Evolutionary conservation across 2,113 vertebrate genomes (phyloP).

Genomic region (Tachuris rubrigastra): DNA sequence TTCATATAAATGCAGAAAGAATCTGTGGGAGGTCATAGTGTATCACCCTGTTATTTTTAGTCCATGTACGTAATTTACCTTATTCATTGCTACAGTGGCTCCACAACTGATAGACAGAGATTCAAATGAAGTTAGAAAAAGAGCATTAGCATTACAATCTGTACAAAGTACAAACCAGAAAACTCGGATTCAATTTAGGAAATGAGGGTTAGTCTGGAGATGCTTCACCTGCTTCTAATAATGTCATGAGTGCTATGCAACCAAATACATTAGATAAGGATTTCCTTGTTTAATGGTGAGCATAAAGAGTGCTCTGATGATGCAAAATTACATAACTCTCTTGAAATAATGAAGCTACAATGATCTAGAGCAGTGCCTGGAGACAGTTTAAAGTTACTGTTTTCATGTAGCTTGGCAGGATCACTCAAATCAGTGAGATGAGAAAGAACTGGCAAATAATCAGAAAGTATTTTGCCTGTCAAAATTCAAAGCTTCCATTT

Average conservation of each 20-base stretch:
- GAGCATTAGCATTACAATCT: constrained; percentile 17
- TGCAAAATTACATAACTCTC: not conserved
- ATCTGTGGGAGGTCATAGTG: not conserved
- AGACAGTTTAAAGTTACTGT: not conserved
- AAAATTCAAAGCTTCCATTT: constrained; percentile 14
- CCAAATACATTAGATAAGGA: not conserved
- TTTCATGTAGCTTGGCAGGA: constrained; percentile 30
- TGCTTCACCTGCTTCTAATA: constrained; percentile 25
- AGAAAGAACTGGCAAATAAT: not conserved
- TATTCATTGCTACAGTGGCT: not conserved
- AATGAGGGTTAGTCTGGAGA: not conserved
- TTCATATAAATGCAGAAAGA: constrained; percentile 30
- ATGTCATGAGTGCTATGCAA: not conserved
- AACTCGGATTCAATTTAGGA: constrained; percentile 14
- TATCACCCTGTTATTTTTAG: constrained; percentile 40
- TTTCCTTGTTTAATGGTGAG: not conserved
- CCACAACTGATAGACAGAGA: not conserved
- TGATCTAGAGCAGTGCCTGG: not conserved
- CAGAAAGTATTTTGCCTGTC: not conserved
- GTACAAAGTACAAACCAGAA: not conserved
- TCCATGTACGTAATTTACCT: constrained; percentile 14
- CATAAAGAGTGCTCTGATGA: not conserved
- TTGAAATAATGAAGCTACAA: constrained; percentile 4
- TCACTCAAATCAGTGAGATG: not conserved
- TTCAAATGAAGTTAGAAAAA: constrained; percentile 32